phyloP scores from a whole-genome alignment of 2,888 invertebrate species.

The Zaprionus lineosus region DNA sequence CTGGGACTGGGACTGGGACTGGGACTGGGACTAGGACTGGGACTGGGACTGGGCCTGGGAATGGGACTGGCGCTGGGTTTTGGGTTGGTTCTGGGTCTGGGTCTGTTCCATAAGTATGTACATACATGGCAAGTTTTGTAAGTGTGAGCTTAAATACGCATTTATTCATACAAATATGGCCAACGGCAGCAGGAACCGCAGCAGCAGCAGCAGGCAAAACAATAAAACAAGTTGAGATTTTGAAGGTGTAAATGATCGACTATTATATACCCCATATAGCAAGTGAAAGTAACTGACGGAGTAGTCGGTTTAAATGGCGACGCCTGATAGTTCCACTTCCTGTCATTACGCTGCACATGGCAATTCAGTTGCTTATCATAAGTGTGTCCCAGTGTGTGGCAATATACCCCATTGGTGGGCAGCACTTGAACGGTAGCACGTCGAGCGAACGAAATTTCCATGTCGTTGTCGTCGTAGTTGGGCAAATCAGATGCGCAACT shows the following conservation, averaged over 20 bases:
- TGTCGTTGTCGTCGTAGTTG: conserved; percentile 68
- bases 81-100: conserved; percentile 23
- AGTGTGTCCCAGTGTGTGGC: no score
- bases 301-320: no score
- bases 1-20: conserved; percentile 5
- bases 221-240: conserved; percentile 63
- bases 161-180: conserved; percentile 79
- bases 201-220: conserved; percentile 58
- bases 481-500: conserved; percentile 78
- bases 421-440: no score
- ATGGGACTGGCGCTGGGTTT: conserved; percentile 30
- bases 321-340: no score
- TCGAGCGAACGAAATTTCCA: conserved; percentile 65
- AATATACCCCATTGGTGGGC: conserved; percentile 11
- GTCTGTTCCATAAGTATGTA: conserved; percentile 50
- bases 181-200: conserved; percentile 56
- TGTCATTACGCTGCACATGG: no score
- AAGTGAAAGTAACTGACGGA: no score
- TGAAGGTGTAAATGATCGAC: neutral
- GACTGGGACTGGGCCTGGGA: conserved; percentile 12
- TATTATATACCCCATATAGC: conserved; percentile 17
- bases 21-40: neutral
- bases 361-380: no score
- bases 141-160: conserved; percentile 80
- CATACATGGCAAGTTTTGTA: conserved; percentile 75